A percentile compares a stretch with the other conserved stretches of the same genome.
Conservation (phyloP, 2,797 vertebrate genomes). For the Picus viridis region DNA sequence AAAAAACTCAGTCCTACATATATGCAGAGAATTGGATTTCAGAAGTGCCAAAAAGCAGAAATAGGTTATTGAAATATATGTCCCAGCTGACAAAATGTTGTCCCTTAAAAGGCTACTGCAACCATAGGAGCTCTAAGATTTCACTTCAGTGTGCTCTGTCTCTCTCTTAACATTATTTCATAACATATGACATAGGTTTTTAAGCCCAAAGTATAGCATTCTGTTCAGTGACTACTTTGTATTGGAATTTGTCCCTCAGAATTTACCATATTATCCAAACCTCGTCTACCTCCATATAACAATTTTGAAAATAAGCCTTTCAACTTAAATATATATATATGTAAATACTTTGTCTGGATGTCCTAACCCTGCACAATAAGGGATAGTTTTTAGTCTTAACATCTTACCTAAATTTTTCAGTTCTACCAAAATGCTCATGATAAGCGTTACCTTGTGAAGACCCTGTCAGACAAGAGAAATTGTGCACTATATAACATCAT, state of each 20-base stretch:
- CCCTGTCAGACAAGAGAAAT: background rate
- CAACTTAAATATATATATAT: too few species aligned
- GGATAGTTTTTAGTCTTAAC: background rate
- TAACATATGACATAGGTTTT: background rate
- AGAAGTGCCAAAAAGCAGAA: background rate
- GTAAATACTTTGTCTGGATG: too few species aligned
- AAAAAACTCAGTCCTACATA: background rate
- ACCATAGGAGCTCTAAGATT: fast-evolving
- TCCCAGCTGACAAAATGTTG: background rate
- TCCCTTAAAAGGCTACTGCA: background rate
- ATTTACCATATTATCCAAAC: too few species aligned
- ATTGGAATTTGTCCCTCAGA: too few species aligned
- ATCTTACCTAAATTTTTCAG: background rate
- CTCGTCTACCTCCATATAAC: too few species aligned
- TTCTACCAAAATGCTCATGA: background rate
- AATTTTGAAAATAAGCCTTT: too few species aligned
- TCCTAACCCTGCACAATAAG: too few species aligned
- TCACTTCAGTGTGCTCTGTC: background rate
- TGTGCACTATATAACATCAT: fast-evolving
- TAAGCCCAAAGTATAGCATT: background rate
- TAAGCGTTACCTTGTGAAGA: background rate
- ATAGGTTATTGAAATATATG: background rate
- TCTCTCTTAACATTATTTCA: background rate
- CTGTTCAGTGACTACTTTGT: background rate
- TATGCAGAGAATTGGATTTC: background rate